phyloP scores from a whole-genome alignment of 2,888 invertebrate species.

The Pachymerium ferrugineum region DNA sequence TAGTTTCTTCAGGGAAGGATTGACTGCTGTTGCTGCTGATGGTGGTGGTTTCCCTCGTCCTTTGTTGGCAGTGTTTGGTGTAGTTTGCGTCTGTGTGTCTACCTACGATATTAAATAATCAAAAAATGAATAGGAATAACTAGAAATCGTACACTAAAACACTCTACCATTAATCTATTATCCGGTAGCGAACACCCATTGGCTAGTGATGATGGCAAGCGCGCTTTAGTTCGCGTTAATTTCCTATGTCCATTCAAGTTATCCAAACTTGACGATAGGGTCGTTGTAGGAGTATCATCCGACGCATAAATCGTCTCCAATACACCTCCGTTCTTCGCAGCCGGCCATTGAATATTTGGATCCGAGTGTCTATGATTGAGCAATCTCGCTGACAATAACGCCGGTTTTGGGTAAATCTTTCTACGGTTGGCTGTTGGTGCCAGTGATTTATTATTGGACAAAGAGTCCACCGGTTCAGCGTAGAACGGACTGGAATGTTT shows the following conservation, averaged over 20 bases:
- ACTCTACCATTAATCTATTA: too few species aligned
- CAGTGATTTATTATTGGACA: not conserved
- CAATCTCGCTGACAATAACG: constrained; percentile 22
- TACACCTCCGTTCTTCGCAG: constrained; percentile 10
- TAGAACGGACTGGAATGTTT: constrained; percentile 68
- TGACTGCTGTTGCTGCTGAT: too few species aligned
- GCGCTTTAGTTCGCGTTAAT: not conserved
- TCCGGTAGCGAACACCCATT: not conserved
- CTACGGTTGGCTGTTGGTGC: not conserved
- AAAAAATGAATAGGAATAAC: too few species aligned
- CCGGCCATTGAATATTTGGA: constrained; percentile 38
- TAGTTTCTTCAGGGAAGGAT: too few species aligned
- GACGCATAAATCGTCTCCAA: constrained; percentile 32
- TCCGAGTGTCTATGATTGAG: constrained; percentile 38
- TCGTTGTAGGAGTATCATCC: constrained; percentile 35
- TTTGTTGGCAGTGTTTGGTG: not conserved
- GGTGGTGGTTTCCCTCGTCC: not conserved
- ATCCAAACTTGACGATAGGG: constrained; percentile 39
- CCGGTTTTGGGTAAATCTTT: constrained; percentile 7
- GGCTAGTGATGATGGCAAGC: not conserved
- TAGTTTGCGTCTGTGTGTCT: not conserved
- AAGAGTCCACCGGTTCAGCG: constrained; percentile 79
- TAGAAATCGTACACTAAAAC: too few species aligned
- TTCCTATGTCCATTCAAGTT: constrained; percentile 36
- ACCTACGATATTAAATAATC: not conserved